Conservation (phyloP, 2,797 vertebrate species). For the Mormyrops attenuatus region DNA sequence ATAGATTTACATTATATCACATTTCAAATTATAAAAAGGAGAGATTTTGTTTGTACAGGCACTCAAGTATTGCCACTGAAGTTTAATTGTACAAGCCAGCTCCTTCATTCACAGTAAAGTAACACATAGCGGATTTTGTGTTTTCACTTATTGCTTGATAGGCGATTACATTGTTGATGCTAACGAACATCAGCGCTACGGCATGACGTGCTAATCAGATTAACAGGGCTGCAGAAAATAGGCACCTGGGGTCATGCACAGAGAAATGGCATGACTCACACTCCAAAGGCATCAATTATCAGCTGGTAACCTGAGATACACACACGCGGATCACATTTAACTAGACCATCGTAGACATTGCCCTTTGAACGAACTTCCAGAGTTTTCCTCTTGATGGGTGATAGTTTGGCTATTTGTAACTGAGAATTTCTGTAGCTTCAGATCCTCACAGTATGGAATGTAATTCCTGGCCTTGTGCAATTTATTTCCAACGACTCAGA, state of each 20-base stretch:
- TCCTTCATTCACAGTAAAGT: constrained; percentile 5
- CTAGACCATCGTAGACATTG: neutral
- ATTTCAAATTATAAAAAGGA: neutral
- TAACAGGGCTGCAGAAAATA: neutral
- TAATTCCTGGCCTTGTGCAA: neutral
- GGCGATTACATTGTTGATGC: neutral
- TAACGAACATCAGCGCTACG: neutral
- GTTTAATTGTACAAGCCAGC: neutral
- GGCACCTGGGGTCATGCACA: neutral
- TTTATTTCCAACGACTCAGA: neutral
- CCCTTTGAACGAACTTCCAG: neutral
- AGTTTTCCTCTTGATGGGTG: neutral
- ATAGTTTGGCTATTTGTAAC: neutral
- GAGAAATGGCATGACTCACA: neutral
- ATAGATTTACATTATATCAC: neutral
- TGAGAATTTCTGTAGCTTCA: neutral
- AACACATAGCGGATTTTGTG: neutral
- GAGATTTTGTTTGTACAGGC: neutral
- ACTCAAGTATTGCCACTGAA: neutral
- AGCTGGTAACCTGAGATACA: neutral
- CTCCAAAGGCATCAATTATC: constrained; percentile 5
- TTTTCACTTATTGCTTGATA: neutral
- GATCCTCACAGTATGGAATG: neutral
- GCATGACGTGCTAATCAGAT: neutral
- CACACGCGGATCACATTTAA: neutral